Conservation (phyloP, 2,888 invertebrate species). For the Philonicus albiceps region DNA sequence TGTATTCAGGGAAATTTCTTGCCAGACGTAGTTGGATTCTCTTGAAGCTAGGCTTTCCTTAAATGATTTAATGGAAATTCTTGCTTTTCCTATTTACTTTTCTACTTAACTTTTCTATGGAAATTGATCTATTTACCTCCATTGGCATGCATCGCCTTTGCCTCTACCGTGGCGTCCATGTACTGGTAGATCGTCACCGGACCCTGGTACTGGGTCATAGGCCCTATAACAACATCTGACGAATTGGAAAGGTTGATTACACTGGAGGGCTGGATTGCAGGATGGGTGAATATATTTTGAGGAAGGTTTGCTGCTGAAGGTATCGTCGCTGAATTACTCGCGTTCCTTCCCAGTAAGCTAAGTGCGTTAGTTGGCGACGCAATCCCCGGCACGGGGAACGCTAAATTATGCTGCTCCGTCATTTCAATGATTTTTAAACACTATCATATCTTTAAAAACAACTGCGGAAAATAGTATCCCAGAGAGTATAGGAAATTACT, state of each 20-base stretch:
- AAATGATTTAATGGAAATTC: not conserved
- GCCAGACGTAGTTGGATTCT: not conserved
- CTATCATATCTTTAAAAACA: not conserved
- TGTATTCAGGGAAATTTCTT: not conserved
- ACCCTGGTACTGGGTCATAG: slow-evolving; percentile 66
- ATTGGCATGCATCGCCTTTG: slow-evolving; percentile 58
- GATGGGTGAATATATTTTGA: slow-evolving; percentile 56
- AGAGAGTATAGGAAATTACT: not conserved
- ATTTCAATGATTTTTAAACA: not conserved
- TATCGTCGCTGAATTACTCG: slow-evolving; percentile 51
- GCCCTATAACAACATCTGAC: slow-evolving; percentile 65
- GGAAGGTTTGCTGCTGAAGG: slow-evolving; percentile 53
- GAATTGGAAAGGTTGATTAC: slow-evolving; percentile 65
- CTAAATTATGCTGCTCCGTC: slow-evolving; percentile 43
- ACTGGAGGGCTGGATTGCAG: slow-evolving; percentile 58
- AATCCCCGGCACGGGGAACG: slow-evolving; percentile 50
- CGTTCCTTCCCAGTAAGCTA: slow-evolving; percentile 53
- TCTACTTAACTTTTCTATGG: not conserved
- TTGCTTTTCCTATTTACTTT: not conserved
- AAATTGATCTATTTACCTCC: slow-evolving; percentile 53
- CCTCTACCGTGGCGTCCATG: slow-evolving; percentile 61
- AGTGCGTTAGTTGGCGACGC: slow-evolving; percentile 54
- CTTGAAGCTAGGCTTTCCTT: not conserved
- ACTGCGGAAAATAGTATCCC: not conserved
- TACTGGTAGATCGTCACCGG: slow-evolving; percentile 66